phyloP scores from a whole-genome alignment of 2,113 vertebrate genomes.

The Strigops habroptila region DNA sequence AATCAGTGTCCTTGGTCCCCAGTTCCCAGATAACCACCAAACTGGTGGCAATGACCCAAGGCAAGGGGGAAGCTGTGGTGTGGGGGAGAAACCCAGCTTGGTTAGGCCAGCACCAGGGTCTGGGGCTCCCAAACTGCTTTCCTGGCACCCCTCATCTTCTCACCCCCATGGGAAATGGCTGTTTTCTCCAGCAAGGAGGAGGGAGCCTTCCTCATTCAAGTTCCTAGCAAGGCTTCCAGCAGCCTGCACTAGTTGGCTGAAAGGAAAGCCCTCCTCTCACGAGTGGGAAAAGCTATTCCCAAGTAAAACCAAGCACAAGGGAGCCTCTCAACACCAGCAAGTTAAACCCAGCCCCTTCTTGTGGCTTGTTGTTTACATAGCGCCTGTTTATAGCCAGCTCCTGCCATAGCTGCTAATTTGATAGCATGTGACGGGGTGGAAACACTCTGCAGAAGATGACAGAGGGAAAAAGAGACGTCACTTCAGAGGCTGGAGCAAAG shows the following conservation, averaged over 20 bases:
- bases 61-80: background rate
- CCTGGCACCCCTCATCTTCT: background rate
- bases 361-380: background rate
- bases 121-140: background rate
- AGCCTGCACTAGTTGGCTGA: background rate
- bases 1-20: accelerated
- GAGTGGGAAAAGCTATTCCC: background rate
- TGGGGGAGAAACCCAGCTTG: background rate
- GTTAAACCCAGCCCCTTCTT: background rate
- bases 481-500: background rate
- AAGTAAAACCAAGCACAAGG: background rate
- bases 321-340: background rate
- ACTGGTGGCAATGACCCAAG: accelerated
- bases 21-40: accelerated
- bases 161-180: background rate
- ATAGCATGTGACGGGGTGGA: background rate
- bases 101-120: accelerated
- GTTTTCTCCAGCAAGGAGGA: background rate
- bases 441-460: background rate
- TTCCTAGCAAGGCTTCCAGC: background rate
- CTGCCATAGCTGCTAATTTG: background rate
- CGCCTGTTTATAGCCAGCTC: background rate
- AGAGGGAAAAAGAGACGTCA: background rate
- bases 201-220: background rate
- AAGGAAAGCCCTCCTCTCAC: background rate